Conservation (phyloP, 2,888 invertebrate genomes). For the Agrotis exclamationis region DNA sequence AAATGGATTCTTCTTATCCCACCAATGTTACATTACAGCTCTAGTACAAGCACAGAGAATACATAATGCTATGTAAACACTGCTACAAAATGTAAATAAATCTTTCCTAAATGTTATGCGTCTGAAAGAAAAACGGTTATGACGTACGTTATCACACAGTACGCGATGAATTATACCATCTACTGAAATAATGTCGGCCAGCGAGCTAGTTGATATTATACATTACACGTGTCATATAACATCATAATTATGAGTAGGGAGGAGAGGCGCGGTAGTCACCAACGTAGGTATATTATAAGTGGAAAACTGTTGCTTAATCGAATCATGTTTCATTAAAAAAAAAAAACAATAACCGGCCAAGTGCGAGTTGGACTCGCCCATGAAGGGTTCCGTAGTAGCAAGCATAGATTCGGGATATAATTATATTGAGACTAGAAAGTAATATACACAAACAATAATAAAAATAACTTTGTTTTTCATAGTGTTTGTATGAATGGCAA, state of each 20-base stretch:
- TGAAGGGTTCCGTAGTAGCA: too few relatives aligned
- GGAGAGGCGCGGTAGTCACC: too few relatives aligned
- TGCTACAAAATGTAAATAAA: slow-evolving; percentile 75
- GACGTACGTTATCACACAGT: slow-evolving; percentile 51
- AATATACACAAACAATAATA: too few relatives aligned
- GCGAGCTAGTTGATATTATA: slow-evolving; percentile 1
- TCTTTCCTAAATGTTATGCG: slow-evolving; percentile 69
- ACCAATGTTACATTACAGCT: slow-evolving; percentile 71
- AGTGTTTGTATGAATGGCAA: too few relatives aligned
- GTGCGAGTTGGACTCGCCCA: too few relatives aligned
- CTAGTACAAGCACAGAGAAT: slow-evolving; percentile 71
- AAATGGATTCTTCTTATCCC: slow-evolving; percentile 80
- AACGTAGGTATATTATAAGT: not conserved
- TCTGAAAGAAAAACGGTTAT: slow-evolving; percentile 66
- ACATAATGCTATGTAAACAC: slow-evolving; percentile 77
- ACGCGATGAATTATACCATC: slow-evolving; percentile 56
- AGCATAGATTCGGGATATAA: too few relatives aligned
- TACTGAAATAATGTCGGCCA: slow-evolving; percentile 43
- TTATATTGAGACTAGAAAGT: too few relatives aligned
- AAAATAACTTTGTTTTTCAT: too few relatives aligned
- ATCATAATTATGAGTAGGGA: not conserved
- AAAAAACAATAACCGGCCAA: too few relatives aligned
- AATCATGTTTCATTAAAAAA: slow-evolving; percentile 1
- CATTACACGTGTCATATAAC: not conserved
- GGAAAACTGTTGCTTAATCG: not conserved